Percentiles rank a stretch among this genome's conserved stretches.
Evolutionary conservation across 1,140 invertebrate species (phyloP).

Genomic region (Drosophila quadrilineata): DNA sequence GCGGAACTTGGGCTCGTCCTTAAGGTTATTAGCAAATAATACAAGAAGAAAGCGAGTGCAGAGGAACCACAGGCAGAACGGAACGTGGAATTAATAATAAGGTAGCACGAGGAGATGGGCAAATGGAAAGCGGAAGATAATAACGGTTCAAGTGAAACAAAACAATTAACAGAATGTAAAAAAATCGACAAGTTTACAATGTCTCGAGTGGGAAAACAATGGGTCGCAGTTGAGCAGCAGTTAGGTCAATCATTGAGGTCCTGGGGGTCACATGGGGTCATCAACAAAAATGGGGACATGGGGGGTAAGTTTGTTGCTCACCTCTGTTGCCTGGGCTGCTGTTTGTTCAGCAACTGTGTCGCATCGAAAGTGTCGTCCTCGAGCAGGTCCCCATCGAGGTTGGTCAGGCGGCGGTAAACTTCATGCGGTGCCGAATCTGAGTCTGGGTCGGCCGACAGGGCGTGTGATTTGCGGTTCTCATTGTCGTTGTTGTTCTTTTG

Average conservation of each 20-base stretch:
- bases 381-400: slow-evolving; percentile 66
- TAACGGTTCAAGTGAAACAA: slow-evolving; percentile 2
- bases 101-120: slow-evolving; percentile 7
- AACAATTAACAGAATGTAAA: slow-evolving; percentile 12
- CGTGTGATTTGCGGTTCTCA: slow-evolving; percentile 53
- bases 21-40: slow-evolving; percentile 13
- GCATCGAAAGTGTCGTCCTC: slow-evolving; percentile 78
- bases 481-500: slow-evolving; percentile 65
- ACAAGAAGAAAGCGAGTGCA: too few species aligned
- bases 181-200: slow-evolving; percentile 16
- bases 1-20: not conserved
- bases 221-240: too few species aligned
- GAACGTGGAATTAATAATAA: slow-evolving; percentile 20
- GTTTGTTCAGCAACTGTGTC: slow-evolving; percentile 66
- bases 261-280: not conserved
- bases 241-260: not conserved
- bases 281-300: not conserved
- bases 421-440: slow-evolving; percentile 54
- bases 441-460: not conserved
- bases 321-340: slow-evolving; percentile 61
- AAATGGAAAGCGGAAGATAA: not conserved
- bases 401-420: slow-evolving; percentile 72
- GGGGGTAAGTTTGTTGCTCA: slow-evolving; percentile 12
- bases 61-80: slow-evolving; percentile 1
- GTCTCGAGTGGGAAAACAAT: not conserved